Conservation (phyloP, 2,888 invertebrate species). For the Agrotis segetum region DNA sequence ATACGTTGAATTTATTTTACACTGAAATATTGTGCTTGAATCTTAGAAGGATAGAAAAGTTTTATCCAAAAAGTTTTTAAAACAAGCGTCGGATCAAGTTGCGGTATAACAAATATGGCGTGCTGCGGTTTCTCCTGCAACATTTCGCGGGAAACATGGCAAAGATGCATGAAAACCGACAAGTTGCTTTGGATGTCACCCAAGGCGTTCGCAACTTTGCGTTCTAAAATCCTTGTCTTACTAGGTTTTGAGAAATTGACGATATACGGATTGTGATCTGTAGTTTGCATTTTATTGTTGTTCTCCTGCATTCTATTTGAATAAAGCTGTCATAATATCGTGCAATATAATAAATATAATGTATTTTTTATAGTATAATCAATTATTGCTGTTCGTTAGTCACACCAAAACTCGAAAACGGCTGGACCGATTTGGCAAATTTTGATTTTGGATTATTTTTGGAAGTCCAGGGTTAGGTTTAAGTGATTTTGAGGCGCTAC, state of each 20-base stretch:
- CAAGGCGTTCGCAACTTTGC: slow-evolving; percentile 50
- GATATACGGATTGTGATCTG: slow-evolving; percentile 19
- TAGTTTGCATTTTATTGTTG: slow-evolving; percentile 29
- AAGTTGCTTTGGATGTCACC: slow-evolving; percentile 51
- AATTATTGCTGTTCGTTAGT: no score
- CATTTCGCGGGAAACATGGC: slow-evolving; percentile 30
- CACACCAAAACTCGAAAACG: no score
- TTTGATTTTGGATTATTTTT: no score
- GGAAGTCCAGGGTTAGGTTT: no score
- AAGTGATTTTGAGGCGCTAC: no score
- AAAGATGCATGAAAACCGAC: slow-evolving; percentile 46
- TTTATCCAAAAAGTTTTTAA: slow-evolving; percentile 12
- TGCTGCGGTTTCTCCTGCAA: not conserved
- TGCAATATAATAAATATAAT: no score
- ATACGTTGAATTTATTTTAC: no score
- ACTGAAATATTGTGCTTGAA: not conserved
- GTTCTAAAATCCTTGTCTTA: slow-evolving; percentile 38
- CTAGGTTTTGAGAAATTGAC: slow-evolving; percentile 33
- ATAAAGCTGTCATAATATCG: not conserved
- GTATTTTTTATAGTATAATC: no score
- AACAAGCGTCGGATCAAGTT: slow-evolving; percentile 17
- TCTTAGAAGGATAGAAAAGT: not conserved
- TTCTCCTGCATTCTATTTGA: not conserved
- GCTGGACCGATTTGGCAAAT: no score
- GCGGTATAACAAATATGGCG: slow-evolving; percentile 34